Percentiles rank a stretch among this genome's conserved stretches.
These are phyloP conservation scores for Acronicta psi DNA, from an alignment of 2,888 invertebrate genomes.

Conservation along the genomic window DNA sequence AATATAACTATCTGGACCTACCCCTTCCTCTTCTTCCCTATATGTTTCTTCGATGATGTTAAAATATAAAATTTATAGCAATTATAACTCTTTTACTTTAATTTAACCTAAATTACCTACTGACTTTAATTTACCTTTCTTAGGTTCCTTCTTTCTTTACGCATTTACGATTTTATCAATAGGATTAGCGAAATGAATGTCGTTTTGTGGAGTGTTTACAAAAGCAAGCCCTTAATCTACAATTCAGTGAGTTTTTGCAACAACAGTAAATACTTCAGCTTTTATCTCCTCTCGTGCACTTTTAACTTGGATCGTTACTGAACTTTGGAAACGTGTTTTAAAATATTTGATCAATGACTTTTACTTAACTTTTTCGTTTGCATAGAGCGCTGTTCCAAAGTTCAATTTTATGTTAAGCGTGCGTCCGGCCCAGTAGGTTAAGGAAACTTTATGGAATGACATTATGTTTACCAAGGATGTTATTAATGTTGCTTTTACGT, in stretches of 20 bases:
- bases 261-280: conserved; percentile 22
- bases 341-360: conserved; percentile 56
- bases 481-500: conserved; percentile 40
- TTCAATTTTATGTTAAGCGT: conserved; percentile 48
- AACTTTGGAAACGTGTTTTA: conserved; percentile 47
- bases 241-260: background rate
- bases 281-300: conserved; percentile 33
- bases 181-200: no score
- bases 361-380: conserved; percentile 31
- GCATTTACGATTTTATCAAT: no score
- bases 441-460: conserved; percentile 23
- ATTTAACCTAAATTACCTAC: no score
- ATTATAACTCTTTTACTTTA: no score
- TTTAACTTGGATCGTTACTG: conserved; percentile 41
- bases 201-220: no score
- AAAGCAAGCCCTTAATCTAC: background rate
- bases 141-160: no score
- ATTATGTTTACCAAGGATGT: conserved; percentile 28
- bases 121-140: no score
- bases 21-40: no score
- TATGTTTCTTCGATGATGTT: no score
- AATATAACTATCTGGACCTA: no score
- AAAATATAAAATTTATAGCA: no score
- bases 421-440: conserved; percentile 28
- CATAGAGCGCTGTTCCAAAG: conserved; percentile 32